Conservation (phyloP, 2,113 vertebrate genomes). For the Ardeotis arabs region DNA sequence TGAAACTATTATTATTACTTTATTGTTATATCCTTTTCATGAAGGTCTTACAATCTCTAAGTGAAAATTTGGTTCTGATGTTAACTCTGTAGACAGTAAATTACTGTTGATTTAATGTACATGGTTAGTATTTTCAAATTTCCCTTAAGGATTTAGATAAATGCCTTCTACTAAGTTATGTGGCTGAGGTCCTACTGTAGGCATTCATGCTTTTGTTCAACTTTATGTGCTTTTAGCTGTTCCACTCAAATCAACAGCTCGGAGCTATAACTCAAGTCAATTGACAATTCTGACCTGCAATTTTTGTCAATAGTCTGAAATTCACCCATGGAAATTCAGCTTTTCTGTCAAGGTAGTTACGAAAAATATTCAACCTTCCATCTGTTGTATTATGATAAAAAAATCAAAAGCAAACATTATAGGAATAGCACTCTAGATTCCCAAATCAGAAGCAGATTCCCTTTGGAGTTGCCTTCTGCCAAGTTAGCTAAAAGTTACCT, state of each 20-base stretch:
- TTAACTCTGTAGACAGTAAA: not conserved
- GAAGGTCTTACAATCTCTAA: not conserved
- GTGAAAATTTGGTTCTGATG: not conserved
- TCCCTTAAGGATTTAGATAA: not conserved
- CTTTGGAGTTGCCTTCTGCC: not conserved
- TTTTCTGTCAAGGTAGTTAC: not conserved
- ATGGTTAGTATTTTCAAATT: constrained; percentile 1
- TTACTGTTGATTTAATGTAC: not conserved
- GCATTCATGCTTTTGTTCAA: not conserved
- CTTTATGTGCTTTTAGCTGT: not conserved
- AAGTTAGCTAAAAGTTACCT: not conserved
- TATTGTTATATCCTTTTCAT: not conserved
- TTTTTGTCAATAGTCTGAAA: not conserved
- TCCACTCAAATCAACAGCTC: not conserved
- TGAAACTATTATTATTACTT: not conserved
- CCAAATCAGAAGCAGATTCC: not conserved
- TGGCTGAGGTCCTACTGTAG: not conserved
- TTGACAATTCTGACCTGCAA: not conserved
- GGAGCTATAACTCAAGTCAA: not conserved
- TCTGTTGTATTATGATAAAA: not conserved
- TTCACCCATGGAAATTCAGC: not conserved
- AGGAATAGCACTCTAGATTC: not conserved
- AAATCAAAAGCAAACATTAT: not conserved
- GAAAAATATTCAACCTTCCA: not conserved
- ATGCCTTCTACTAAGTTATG: not conserved